Base-by-base conservation (phyloP, 2,113 vertebrate species). In the Crotophaga sulcirostris region DNA sequence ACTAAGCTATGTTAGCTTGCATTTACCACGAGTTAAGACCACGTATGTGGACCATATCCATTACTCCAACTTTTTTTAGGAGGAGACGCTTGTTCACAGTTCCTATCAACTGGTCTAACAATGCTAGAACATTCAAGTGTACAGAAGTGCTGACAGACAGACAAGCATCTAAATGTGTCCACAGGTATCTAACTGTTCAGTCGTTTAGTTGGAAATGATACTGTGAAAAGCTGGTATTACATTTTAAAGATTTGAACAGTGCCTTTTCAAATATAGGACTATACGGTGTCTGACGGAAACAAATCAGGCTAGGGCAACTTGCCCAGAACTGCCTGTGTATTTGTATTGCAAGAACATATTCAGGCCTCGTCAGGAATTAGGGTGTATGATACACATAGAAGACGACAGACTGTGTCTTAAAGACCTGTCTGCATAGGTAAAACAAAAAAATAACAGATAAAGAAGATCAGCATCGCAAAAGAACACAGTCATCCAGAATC, bases 221-320 rank as follows among this genome's bases (percentile, higher is more conserved):
- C 67, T 70, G 33, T 66, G 85, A 83, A 73, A 62, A 38, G 49
- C 6, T 67, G 29, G 18, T n/a, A 58, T 68, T 24, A 31, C 1
- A 2, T 52, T 78, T 88, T 91, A 83, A 83, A 80, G 38, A 67
- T 74, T n/a, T 93, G 87, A 97, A 68, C 75, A 86, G 78, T 96
- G 91, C 91, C 94, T 95, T 94, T 96, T 76, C 87, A 91, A 69
- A 78, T 89, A 18, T 34, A 51, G 84, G 67, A 85, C 59, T 94
- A 33, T 85, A 74, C 75, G 62, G 7, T 64, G 34, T 72, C 72
- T 70, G 85, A 94, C 52, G 36, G 54, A 90, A 93, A 80, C 25
- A 80, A 63, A 84, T 75, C 45, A 66, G 40, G 25, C 24, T 24
- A 31, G 49, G 52, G 62, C 33, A 76, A 16, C 45, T 58, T 79